phyloP scores from a whole-genome alignment of 2,113 vertebrate species.

The Cercopithecus mona region DNA sequence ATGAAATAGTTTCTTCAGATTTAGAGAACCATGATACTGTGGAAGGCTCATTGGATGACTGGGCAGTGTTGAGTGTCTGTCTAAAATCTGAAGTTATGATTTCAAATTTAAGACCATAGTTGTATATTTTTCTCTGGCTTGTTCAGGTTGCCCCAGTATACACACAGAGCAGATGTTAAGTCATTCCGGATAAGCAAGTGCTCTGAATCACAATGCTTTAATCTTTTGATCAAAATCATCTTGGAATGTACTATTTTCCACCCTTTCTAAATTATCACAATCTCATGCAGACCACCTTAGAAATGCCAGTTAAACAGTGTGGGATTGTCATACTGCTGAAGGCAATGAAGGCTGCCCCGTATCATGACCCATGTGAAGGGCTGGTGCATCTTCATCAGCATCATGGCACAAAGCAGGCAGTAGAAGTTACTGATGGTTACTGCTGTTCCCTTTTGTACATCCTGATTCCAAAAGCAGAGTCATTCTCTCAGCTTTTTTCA shows the following conservation, averaged over 20 bases:
- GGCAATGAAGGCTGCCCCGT: fast-evolving
- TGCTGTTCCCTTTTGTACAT: fast-evolving
- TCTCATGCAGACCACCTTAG: neutral
- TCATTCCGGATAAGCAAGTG: neutral
- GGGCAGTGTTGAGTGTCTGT: fast-evolving
- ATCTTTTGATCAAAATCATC: neutral
- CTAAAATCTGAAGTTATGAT: neutral
- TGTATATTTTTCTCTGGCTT: neutral
- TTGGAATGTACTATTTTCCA: neutral
- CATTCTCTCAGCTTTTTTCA: neutral
- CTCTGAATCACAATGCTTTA: neutral
- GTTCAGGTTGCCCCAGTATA: no score
- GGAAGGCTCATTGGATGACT: neutral
- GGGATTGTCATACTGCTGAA: fast-evolving
- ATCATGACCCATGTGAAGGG: fast-evolving
- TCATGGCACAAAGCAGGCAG: neutral
- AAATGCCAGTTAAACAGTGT: no score
- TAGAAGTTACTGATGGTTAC: fast-evolving
- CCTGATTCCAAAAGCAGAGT: neutral
- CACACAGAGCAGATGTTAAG: neutral
- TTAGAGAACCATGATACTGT: neutral
- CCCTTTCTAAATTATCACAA: neutral
- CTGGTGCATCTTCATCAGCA: neutral
- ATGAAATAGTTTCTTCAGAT: neutral
- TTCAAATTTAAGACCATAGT: neutral